phyloP scores from a whole-genome alignment of 2,113 vertebrate genomes.

The Ibidorhyncha struthersii region DNA sequence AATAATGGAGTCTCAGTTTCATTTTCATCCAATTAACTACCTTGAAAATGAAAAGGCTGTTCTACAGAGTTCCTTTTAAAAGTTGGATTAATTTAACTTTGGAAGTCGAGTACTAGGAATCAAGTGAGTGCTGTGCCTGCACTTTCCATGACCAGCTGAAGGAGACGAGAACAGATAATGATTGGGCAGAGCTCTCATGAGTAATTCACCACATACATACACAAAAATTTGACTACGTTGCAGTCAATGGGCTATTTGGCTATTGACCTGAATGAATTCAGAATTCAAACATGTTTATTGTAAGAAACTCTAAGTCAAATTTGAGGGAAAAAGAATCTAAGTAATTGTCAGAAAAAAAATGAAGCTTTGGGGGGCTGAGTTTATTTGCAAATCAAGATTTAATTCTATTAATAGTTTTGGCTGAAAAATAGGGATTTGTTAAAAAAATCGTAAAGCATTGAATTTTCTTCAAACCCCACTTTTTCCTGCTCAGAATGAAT shows the following conservation, averaged over 20 bases:
- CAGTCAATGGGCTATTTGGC: neutral
- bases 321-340: neutral
- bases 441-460: neutral
- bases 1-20: neutral
- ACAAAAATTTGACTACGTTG: neutral
- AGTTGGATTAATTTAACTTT: neutral
- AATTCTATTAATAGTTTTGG: neutral
- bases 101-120: neutral
- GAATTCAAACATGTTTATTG: neutral
- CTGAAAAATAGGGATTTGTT: neutral
- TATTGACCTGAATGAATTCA: neutral
- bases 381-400: neutral
- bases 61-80: neutral
- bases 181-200: neutral
- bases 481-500: neutral
- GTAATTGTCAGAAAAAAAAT: neutral
- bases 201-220: neutral
- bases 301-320: neutral
- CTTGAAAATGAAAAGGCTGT: neutral
- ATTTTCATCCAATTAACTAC: neutral
- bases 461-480: neutral
- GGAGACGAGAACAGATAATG: neutral
- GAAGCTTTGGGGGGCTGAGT: neutral
- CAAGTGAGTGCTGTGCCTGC: neutral
- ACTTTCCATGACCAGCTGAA: neutral